Conservation (phyloP, 2,888 invertebrate species). For the Tinea pellionella region DNA sequence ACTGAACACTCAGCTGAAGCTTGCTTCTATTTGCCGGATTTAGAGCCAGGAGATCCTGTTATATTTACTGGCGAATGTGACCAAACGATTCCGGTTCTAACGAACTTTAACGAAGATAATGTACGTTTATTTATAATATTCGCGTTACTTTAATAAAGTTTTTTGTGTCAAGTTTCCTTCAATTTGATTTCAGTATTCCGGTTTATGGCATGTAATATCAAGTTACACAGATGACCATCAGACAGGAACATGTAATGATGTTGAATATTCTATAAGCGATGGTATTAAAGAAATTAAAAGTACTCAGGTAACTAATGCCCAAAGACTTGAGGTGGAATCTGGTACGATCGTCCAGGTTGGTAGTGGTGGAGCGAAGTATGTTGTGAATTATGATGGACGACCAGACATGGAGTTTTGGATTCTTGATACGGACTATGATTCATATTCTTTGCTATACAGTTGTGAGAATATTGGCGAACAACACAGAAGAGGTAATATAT, state of each 20-base stretch:
- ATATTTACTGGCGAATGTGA: slow-evolving; percentile 44
- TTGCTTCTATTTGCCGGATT: slow-evolving; percentile 44
- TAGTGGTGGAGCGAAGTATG: slow-evolving; percentile 35
- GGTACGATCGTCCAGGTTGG: slow-evolving; percentile 62
- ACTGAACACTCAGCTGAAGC: slow-evolving; percentile 38
- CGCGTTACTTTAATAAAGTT: too few relatives aligned
- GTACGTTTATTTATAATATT: neutral
- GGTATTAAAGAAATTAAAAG: slow-evolving; percentile 28
- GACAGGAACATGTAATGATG: slow-evolving; percentile 71
- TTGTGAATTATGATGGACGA: neutral
- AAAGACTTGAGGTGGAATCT: slow-evolving; percentile 46
- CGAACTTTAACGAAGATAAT: slow-evolving; percentile 28
- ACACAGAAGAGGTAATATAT: slow-evolving; percentile 22
- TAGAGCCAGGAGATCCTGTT: slow-evolving; percentile 34
- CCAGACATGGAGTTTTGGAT: slow-evolving; percentile 30
- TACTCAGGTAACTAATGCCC: slow-evolving; percentile 44
- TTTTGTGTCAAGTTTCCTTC: too few relatives aligned
- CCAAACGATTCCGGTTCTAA: slow-evolving; percentile 30
- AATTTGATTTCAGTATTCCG: slow-evolving; percentile 53
- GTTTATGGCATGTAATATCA: slow-evolving; percentile 73
- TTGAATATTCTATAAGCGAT: slow-evolving; percentile 51
- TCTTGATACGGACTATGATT: slow-evolving; percentile 72
- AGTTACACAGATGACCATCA: slow-evolving; percentile 71
- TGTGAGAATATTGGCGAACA: slow-evolving; percentile 58
- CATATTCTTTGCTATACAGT: slow-evolving; percentile 73